phyloP scores from a whole-genome alignment of 2,113 vertebrate genomes.

The Sitta europaea region DNA sequence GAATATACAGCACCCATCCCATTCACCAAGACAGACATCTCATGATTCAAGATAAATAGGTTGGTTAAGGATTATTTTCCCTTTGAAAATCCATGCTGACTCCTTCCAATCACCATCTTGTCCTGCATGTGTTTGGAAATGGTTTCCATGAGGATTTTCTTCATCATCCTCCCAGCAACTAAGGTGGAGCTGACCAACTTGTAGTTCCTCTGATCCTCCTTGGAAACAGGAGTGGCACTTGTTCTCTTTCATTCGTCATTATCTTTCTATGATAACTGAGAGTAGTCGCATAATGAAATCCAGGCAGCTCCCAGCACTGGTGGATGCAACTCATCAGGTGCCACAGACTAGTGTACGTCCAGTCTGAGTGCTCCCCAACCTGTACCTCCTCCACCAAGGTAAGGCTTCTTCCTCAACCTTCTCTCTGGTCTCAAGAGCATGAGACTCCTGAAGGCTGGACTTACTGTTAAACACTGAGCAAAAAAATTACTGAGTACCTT shows the following conservation, averaged over 20 bases:
- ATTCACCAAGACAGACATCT: not conserved
- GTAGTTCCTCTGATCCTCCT: not conserved
- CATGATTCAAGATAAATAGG: fast-evolving
- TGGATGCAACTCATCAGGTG: not conserved
- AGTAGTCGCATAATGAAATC: not conserved
- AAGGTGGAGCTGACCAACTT: not conserved
- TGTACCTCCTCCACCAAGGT: not conserved
- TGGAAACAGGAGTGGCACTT: not conserved
- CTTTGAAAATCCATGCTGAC: not conserved
- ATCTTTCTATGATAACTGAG: not conserved
- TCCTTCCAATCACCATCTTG: not conserved
- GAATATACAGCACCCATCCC: not conserved
- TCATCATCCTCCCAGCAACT: not conserved
- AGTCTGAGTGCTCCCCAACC: not conserved
- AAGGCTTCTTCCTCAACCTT: not conserved
- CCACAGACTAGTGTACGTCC: not conserved
- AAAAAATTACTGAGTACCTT: not conserved
- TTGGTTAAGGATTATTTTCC: not conserved
- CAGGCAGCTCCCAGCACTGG: not conserved
- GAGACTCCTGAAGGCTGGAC: not conserved
- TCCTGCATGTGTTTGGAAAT: not conserved
- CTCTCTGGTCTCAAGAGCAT: not conserved
- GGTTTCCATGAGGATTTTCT: not conserved
- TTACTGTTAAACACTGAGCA: not conserved
- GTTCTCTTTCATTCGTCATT: not conserved